phyloP scores from a whole-genome alignment of 2,888 invertebrate genomes.

The Epiblema foenella region DNA sequence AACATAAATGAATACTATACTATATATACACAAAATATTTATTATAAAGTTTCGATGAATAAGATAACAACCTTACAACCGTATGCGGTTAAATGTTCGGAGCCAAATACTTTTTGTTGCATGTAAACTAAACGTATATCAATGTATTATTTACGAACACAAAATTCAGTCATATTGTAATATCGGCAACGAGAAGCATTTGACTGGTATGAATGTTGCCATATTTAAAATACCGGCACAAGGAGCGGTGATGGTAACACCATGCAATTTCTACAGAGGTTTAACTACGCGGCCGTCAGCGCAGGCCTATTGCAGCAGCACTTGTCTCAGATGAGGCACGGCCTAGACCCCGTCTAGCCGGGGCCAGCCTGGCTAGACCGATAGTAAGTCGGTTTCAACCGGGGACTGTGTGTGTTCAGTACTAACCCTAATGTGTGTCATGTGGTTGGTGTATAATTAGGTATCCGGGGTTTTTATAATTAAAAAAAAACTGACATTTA shows the following conservation, averaged over 20 bases:
- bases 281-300: slow-evolving; percentile 84
- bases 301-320: slow-evolving; percentile 83
- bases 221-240: slow-evolving; percentile 51
- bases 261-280: slow-evolving; percentile 78
- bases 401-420: slow-evolving; percentile 69
- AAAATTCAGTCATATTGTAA: not conserved
- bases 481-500: no score
- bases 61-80: no score
- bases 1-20: not conserved
- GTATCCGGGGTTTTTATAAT: not conserved
- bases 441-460: slow-evolving; percentile 48
- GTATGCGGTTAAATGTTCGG: not conserved
- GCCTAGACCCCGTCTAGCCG: slow-evolving; percentile 69
- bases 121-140: not conserved
- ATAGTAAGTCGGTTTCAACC: slow-evolving; percentile 50
- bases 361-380: slow-evolving; percentile 47
- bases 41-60: no score
- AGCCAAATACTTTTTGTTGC: slow-evolving; percentile 1
- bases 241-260: slow-evolving; percentile 79
- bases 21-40: not conserved
- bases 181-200: not conserved
- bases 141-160: not conserved
- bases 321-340: slow-evolving; percentile 79
- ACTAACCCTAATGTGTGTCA: slow-evolving; percentile 62
- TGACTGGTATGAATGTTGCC: slow-evolving; percentile 59